Evolutionary conservation across 2,888 invertebrate species (phyloP), one percentile per base, ranked within the genome.

Genomic region (Drosophila austrosaltans): DNA sequence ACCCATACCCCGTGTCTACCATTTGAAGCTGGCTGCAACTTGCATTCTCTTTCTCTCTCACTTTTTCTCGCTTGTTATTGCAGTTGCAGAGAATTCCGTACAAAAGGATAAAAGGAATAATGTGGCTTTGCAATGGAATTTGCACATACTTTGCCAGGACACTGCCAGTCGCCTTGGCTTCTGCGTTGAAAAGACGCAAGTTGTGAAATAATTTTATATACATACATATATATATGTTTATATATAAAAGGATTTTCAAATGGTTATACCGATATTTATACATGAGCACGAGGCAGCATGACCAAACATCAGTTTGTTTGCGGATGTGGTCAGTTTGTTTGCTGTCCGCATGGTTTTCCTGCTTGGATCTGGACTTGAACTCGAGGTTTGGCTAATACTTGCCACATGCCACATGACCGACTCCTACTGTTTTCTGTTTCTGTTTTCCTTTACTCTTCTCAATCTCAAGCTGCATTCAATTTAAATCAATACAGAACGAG

Each of bases 111-210:
- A 89, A 86, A 77, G 78, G 87, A 89, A 89, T 87, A 89, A 89
- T 89, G 90, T 89, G 90, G 87, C 89, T 87, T 89, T 87, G 81
- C 89, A 72, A 69, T 78, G 89, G 90, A 89, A 89, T 87, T 89
- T 89, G 89, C 90, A 87, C 90, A 89, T 85, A 82, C 85, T 89
- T 89, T 89, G 69, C 76, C 44, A 32, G 42, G 56, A 56, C 53
- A 58, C 25, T 65, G 65, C 22, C 63, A 64, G 54, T 71, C 56
- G 54, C 66, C 67, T 61, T 76, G 70, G 60, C 59, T 66, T 68
- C 63, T 89, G 84, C 89, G 75, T 87, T 82, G 72, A 85, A 87
- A 87, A 89, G 86, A 87, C 85, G 80, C 87, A 85, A 87, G 89
- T 82, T 87, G 86, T 74, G 71, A 87, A 82, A 85, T 85, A 85